phyloP scores from a whole-genome alignment of 2,888 invertebrate genomes.

The Phyllotreta striolata region DNA sequence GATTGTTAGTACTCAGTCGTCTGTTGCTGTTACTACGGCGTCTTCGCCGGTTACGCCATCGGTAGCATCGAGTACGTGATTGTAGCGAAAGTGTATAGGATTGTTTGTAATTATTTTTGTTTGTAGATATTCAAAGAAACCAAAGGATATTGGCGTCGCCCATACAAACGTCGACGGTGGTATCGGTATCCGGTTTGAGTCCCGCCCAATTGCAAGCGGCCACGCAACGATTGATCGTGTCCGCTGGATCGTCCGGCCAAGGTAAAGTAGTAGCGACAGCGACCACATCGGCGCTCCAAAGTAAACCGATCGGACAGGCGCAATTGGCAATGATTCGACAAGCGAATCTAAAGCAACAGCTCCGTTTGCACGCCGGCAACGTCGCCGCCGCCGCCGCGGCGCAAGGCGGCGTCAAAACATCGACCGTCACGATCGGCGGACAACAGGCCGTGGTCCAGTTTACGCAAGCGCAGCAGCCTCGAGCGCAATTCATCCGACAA shows the following conservation, averaged over 20 bases:
- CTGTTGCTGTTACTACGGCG: slow-evolving; percentile 48
- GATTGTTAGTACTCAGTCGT: slow-evolving; percentile 43
- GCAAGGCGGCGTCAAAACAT: slow-evolving; percentile 55
- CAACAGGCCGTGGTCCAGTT: slow-evolving; percentile 58
- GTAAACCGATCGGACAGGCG: slow-evolving; percentile 64
- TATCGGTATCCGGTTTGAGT: slow-evolving; percentile 58
- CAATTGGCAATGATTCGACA: slow-evolving; percentile 73
- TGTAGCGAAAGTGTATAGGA: not conserved
- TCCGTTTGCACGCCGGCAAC: slow-evolving; percentile 54
- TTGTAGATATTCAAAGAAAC: slow-evolving; percentile 53
- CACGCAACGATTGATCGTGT: slow-evolving; percentile 63
- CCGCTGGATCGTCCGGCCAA: slow-evolving; percentile 54
- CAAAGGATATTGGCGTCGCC: slow-evolving; percentile 59
- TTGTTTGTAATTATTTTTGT: not conserved
- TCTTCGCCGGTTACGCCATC: slow-evolving; percentile 57
- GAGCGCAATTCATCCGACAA: slow-evolving; percentile 57
- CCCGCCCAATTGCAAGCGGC: slow-evolving; percentile 58
- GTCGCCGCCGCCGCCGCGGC: slow-evolving; percentile 29
- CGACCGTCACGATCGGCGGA: slow-evolving; percentile 56
- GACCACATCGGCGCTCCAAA: slow-evolving; percentile 53
- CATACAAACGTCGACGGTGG: slow-evolving; percentile 57
- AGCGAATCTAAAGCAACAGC: slow-evolving; percentile 55
- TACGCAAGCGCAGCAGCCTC: slow-evolving; percentile 57
- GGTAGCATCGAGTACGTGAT: slow-evolving; percentile 54
- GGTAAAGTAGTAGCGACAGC: slow-evolving; percentile 52